Evolutionary conservation across 2,797 vertebrate species (phyloP).

Genomic region (Lophius americanus): DNA sequence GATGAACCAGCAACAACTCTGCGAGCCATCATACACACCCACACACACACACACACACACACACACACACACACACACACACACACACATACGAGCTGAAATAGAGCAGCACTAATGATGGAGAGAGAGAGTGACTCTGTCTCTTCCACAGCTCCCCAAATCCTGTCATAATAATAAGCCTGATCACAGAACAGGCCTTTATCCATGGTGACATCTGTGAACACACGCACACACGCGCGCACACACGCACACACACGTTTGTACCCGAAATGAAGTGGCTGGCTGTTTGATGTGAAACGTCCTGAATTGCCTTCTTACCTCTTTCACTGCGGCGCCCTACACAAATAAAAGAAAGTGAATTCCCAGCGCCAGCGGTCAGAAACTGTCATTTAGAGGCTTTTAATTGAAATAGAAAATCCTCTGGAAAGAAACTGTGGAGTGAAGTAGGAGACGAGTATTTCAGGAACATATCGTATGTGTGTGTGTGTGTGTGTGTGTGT

Average conservation of each 20-base stretch:
- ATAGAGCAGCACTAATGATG: constrained; percentile 73
- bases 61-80: not conserved
- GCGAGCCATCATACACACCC: constrained; percentile 29
- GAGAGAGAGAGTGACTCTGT: constrained; percentile 22
- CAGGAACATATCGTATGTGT: not conserved
- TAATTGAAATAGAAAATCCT: constrained; percentile 12
- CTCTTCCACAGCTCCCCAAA: constrained; percentile 47
- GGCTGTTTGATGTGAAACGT: constrained; percentile 63
- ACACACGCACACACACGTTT: constrained; percentile 12
- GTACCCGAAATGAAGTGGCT: constrained; percentile 43
- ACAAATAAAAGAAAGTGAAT: constrained; percentile 47
- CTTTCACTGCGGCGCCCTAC: constrained; percentile 38
- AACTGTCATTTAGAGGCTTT: constrained; percentile 1
- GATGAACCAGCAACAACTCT: constrained; percentile 24
- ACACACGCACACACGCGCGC: constrained; percentile 21
- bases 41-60: not conserved
- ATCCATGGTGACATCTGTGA: constrained; percentile 18
- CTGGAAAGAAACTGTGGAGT: not conserved
- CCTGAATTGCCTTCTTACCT: constrained; percentile 65
- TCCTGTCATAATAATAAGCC: constrained; percentile 77
- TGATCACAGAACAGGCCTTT: constrained; percentile 45
- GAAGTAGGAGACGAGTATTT: too few relatives aligned
- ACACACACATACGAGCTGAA: constrained; percentile 48
- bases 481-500: too few relatives aligned
- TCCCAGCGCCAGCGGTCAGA: constrained; percentile 11